Conservation (phyloP, 2,797 vertebrate species). For the Leptatherina wallacei region DNA sequence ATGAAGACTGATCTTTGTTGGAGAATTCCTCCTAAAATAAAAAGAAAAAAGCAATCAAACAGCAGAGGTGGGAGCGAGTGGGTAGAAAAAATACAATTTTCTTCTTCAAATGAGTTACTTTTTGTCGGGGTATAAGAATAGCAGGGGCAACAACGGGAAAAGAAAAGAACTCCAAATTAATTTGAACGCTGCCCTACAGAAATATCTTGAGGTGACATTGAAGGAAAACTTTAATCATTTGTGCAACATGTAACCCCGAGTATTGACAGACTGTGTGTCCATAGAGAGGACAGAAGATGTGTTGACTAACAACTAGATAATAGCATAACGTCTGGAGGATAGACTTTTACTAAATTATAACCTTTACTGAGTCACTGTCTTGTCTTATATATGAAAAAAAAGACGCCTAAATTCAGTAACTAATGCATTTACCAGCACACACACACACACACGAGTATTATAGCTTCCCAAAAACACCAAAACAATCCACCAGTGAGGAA, state of each 20-base stretch:
- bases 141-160: neutral
- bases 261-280: constrained; percentile 26
- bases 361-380: constrained; percentile 7
- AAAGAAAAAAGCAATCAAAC: neutral
- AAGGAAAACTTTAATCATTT: constrained; percentile 42
- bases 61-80: neutral
- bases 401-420: neutral
- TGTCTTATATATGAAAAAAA: neutral
- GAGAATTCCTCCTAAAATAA: constrained; percentile 52
- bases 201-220: constrained; percentile 34
- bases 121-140: neutral
- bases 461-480: constrained; percentile 20
- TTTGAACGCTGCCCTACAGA: constrained; percentile 26
- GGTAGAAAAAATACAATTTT: neutral
- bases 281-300: constrained; percentile 32
- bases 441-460: neutral
- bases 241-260: constrained; percentile 38
- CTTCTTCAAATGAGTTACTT: neutral
- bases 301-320: constrained; percentile 40
- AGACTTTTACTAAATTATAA: constrained; percentile 8
- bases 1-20: constrained; percentile 32
- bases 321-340: constrained; percentile 37
- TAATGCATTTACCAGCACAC: constrained; percentile 8
- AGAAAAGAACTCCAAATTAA: constrained; percentile 17
- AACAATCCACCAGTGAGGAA: constrained; percentile 47